Conservation (phyloP, 2,797 vertebrate species). For the Pseudochirops corinnae region DNA sequence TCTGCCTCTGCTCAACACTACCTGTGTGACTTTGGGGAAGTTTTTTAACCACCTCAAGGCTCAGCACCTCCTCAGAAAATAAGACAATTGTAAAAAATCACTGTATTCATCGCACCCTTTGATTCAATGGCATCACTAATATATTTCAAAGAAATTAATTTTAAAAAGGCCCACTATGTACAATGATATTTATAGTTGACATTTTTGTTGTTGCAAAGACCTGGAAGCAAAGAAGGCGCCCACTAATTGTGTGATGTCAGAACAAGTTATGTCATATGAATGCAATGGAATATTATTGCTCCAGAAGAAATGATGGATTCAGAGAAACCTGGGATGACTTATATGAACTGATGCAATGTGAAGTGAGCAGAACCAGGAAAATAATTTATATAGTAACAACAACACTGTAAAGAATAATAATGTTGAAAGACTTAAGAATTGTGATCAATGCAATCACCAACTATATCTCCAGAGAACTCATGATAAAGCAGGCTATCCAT, state of each 20-base stretch:
- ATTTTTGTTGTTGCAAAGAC: neutral
- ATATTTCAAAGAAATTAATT: neutral
- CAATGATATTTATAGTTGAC: neutral
- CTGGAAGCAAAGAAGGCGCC: neutral
- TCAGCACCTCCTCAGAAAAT: neutral
- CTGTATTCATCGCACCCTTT: neutral
- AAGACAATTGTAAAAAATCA: neutral
- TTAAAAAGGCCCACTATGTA: neutral
- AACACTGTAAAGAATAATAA: neutral
- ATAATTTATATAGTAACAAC: neutral
- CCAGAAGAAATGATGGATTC: neutral
- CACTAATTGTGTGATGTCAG: neutral
- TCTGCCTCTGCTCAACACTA: neutral
- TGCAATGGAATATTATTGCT: neutral
- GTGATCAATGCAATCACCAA: neutral
- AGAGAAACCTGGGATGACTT: neutral
- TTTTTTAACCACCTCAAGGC: neutral
- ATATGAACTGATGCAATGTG: neutral
- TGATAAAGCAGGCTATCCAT: neutral
- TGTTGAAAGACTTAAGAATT: neutral
- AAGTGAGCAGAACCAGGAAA: neutral
- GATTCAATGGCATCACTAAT: neutral
- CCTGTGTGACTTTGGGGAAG: neutral
- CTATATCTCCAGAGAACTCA: neutral
- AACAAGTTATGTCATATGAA: neutral